phyloP scores from a whole-genome alignment of 1,140 invertebrate species.

The Zaprionus inermis region DNA sequence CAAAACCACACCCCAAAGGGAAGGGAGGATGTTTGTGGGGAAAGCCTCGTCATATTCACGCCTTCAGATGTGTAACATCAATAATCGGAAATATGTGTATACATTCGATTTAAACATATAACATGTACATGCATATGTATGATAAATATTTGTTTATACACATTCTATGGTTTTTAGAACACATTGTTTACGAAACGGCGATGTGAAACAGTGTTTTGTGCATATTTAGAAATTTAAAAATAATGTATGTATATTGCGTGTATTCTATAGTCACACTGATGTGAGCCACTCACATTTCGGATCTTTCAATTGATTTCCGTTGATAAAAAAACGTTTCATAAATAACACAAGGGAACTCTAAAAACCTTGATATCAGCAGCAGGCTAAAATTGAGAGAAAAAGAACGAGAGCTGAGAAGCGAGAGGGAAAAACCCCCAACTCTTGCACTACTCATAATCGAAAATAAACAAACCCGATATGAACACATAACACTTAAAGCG shows the following conservation, averaged over 20 bases:
- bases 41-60: slow-evolving; percentile 9
- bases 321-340: slow-evolving; percentile 40
- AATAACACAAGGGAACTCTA: slow-evolving; percentile 12
- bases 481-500: slow-evolving; percentile 18
- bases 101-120: neutral
- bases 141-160: slow-evolving; percentile 12
- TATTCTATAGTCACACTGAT: neutral
- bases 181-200: slow-evolving; percentile 18
- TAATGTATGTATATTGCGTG: too few species aligned
- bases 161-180: slow-evolving; percentile 14
- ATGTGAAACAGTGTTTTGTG: slow-evolving; percentile 42
- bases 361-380: slow-evolving; percentile 9
- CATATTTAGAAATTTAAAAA: slow-evolving; percentile 35
- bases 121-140: neutral
- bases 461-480: slow-evolving; percentile 44
- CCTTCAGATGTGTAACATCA: slow-evolving; percentile 9
- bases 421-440: slow-evolving; percentile 16
- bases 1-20: slow-evolving; percentile 40
- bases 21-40: neutral
- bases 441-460: slow-evolving; percentile 36
- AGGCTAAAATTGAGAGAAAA: neutral
- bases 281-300: slow-evolving; percentile 13
- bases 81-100: slow-evolving; percentile 2
- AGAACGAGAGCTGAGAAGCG: neutral
- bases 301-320: slow-evolving; percentile 50